Conservation (phyloP, 2,113 vertebrate species). For the Nycticorax nycticorax region DNA sequence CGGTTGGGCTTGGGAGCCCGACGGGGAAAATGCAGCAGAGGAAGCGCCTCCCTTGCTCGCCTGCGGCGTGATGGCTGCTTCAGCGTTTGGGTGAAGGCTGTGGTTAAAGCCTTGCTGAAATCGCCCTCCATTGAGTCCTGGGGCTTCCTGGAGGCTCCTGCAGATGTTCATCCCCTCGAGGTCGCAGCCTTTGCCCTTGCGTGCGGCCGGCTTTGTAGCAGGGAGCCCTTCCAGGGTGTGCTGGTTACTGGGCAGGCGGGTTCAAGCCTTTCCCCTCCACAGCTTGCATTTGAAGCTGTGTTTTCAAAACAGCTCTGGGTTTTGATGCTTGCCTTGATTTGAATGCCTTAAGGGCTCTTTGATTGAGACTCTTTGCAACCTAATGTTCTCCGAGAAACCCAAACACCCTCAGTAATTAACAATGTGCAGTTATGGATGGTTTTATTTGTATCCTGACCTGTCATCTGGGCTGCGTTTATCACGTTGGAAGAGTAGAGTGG, state of each 20-base stretch:
- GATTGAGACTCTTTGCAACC: neutral
- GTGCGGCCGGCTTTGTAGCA: neutral
- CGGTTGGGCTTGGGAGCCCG: neutral
- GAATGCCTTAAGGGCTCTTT: neutral
- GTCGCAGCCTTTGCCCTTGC: neutral
- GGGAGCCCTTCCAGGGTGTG: neutral
- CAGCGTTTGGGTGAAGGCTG: neutral
- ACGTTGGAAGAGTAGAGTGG: neutral
- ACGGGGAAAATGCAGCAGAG: rapidly evolving
- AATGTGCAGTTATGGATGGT: neutral
- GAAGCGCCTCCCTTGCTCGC: neutral
- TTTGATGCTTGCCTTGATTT: constrained; percentile 21
- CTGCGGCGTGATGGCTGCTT: rapidly evolving
- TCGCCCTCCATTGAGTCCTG: neutral
- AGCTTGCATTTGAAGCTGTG: neutral
- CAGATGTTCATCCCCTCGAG: neutral
- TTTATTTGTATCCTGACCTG: neutral
- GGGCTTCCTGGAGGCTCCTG: neutral
- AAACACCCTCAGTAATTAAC: neutral
- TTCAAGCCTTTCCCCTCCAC: neutral
- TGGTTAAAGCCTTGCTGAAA: neutral
- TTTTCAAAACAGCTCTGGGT: constrained; percentile 7
- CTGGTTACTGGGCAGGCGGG: neutral
- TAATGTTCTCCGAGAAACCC: neutral
- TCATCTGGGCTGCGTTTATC: neutral